Percentiles rank a stretch among this genome's conserved stretches.
Conservation (phyloP, 2,797 vertebrate genomes). For the Pempheris klunzingeri region DNA sequence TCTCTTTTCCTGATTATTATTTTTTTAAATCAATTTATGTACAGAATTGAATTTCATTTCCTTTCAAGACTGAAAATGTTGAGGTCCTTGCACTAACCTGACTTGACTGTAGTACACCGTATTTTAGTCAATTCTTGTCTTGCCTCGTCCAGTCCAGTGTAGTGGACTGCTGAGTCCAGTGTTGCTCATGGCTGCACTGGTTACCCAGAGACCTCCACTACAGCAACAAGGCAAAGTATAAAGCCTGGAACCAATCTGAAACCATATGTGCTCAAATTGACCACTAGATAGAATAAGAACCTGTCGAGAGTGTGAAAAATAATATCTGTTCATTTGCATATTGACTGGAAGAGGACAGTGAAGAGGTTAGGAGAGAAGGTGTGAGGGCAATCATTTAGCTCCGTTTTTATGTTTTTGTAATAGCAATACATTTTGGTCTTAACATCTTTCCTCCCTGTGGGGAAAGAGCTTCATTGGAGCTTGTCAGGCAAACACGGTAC, state of each 20-base stretch:
- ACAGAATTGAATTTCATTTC: neutral
- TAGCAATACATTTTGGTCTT: slow-evolving; percentile 15
- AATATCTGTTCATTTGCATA: slow-evolving; percentile 31
- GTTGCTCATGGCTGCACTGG: too few species aligned
- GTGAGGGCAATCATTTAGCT: slow-evolving; percentile 23
- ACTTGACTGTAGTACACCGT: too few species aligned
- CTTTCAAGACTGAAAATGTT: neutral
- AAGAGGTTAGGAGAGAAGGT: slow-evolving; percentile 32
- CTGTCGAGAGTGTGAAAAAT: slow-evolving; percentile 8
- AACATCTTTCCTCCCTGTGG: slow-evolving; percentile 36
- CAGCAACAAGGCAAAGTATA: slow-evolving; percentile 30
- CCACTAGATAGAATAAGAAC: slow-evolving; percentile 15
- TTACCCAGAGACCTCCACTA: slow-evolving; percentile 43
- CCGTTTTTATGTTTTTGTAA: slow-evolving; percentile 30
- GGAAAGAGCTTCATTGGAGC: slow-evolving; percentile 50
- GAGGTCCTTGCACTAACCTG: too few species aligned
- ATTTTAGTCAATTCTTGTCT: neutral
- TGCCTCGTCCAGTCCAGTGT: neutral
- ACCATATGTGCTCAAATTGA: slow-evolving; percentile 58
- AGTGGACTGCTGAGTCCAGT: too few species aligned
- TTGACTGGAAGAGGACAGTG: slow-evolving; percentile 3
- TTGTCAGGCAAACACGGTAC: slow-evolving; percentile 50
- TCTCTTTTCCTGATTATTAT: neutral
- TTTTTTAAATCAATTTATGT: neutral
- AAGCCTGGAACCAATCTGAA: slow-evolving; percentile 33